Evolutionary conservation across 2,888 invertebrate genomes (phyloP).

Genomic region (Pseudococcus viburni): DNA sequence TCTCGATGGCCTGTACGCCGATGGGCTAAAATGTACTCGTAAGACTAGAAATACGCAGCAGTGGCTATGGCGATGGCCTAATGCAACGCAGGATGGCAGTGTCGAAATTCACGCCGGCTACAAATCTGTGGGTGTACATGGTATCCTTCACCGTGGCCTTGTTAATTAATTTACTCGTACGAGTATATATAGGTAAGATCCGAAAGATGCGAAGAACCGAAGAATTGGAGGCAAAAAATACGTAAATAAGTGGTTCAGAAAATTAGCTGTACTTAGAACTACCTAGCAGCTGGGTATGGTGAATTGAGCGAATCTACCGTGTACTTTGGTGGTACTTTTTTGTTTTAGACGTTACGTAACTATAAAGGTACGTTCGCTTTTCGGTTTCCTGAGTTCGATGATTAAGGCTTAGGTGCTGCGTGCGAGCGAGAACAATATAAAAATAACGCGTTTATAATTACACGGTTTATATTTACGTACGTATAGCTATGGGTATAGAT

Average conservation of each 20-base stretch:
- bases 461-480: not conserved
- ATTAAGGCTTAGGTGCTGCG: not conserved
- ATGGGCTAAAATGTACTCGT: not conserved
- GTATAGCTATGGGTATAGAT: not conserved
- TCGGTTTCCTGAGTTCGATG: slow-evolving; percentile 26
- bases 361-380: not conserved
- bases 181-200: not conserved
- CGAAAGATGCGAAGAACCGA: not conserved
- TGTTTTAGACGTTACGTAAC: not conserved
- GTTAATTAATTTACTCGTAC: not conserved
- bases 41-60: not conserved
- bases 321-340: not conserved
- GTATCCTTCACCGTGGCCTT: slow-evolving; percentile 55
- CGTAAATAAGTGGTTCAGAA: not conserved
- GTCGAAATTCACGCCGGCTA: slow-evolving; percentile 19
- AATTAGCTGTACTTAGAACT: not conserved
- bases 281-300: not conserved
- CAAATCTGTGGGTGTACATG: slow-evolving; percentile 33
- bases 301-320: not conserved
- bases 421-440: slow-evolving; percentile 33
- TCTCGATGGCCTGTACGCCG: not conserved
- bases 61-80: not conserved
- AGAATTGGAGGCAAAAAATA: not conserved
- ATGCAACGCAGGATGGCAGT: slow-evolving; percentile 11
- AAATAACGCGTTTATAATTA: slow-evolving; percentile 46